Conservation (phyloP, 2,888 invertebrate genomes). For the Sinelater perroti region DNA sequence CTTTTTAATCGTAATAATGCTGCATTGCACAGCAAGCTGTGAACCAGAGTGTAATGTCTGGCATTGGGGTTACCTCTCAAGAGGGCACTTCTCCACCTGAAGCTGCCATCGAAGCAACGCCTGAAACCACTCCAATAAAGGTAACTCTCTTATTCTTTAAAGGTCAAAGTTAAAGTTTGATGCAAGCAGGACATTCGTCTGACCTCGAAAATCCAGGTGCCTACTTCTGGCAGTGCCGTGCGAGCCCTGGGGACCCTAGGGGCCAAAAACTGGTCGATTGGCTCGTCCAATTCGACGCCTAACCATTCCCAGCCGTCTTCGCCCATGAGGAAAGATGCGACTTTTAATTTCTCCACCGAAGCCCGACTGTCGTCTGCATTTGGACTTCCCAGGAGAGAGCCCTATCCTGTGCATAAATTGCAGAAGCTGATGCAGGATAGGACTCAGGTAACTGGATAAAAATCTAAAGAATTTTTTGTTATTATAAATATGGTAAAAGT, state of each 20-base stretch:
- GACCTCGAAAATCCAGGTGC: conserved; percentile 55
- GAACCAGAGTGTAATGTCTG: conserved; percentile 48
- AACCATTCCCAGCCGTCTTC: conserved; percentile 73
- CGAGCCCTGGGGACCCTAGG: conserved; percentile 68
- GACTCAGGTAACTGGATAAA: conserved; percentile 56
- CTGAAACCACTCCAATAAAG: conserved; percentile 86
- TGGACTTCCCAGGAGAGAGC: conserved; percentile 49
- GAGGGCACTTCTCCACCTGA: conserved; percentile 81
- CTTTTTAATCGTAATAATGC: too few relatives aligned
- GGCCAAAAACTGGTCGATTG: conserved; percentile 55
- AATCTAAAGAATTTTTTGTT: too few relatives aligned
- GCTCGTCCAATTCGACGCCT: conserved; percentile 57
- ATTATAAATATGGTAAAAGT: too few relatives aligned
- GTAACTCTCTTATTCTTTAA: conserved; percentile 51
- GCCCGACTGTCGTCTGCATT: conserved; percentile 47
- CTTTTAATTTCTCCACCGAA: conserved; percentile 61
- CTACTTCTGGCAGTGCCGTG: conserved; percentile 71
- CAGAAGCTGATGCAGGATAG: conserved; percentile 64
- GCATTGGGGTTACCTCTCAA: conserved; percentile 50
- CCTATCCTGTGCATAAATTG: conserved; percentile 55
- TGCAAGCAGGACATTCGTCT: conserved; percentile 42
- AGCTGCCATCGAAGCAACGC: conserved; percentile 88
- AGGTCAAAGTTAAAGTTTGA: conserved; percentile 7
- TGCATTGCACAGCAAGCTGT: conserved; percentile 39
- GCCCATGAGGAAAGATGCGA: conserved; percentile 72